phyloP scores from a whole-genome alignment of 1,140 invertebrate genomes.

The Drosophila ironensis region DNA sequence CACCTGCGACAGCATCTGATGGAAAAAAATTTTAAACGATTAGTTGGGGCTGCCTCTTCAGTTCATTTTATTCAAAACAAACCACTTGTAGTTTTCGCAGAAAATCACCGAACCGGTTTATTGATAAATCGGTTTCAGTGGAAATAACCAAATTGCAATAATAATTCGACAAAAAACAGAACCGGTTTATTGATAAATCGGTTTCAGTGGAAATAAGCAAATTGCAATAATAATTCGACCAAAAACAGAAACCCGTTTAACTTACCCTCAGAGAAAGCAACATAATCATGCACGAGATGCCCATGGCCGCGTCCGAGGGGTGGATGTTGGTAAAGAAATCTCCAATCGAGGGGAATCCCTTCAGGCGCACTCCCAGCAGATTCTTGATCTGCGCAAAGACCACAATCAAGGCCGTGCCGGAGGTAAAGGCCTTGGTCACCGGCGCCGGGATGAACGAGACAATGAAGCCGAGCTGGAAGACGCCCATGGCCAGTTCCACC shows the following conservation, averaged over 20 bases:
- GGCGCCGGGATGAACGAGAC: slow-evolving; percentile 97
- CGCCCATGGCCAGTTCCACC: slow-evolving; percentile 90
- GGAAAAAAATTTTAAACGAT: not conserved
- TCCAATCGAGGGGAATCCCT: slow-evolving; percentile 87
- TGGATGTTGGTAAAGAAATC: slow-evolving; percentile 85
- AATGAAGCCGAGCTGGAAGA: slow-evolving; percentile 86
- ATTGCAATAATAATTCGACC: not conserved
- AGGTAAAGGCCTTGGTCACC: slow-evolving; percentile 96
- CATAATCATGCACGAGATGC: slow-evolving; percentile 87
- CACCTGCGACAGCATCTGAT: slow-evolving; percentile 63
- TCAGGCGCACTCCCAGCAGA: slow-evolving; percentile 89
- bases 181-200: not conserved
- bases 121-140: not conserved
- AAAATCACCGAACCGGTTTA: too few relatives aligned
- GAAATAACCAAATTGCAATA: not conserved
- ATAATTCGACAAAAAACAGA: not conserved
- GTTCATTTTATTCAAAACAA: too few relatives aligned
- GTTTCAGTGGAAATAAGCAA: not conserved
- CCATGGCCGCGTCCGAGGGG: slow-evolving; percentile 87
- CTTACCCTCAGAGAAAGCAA: slow-evolving; percentile 88
- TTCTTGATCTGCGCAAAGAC: slow-evolving; percentile 93
- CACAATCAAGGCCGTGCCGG: slow-evolving; percentile 96
- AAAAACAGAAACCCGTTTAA: slow-evolving; percentile 7
- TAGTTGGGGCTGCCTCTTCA: too few relatives aligned
- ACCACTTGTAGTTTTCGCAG: too few relatives aligned